phyloP scores from a whole-genome alignment of 37 sponge, comb jelly and placozoan species.

The Geodia barretti region DNA sequence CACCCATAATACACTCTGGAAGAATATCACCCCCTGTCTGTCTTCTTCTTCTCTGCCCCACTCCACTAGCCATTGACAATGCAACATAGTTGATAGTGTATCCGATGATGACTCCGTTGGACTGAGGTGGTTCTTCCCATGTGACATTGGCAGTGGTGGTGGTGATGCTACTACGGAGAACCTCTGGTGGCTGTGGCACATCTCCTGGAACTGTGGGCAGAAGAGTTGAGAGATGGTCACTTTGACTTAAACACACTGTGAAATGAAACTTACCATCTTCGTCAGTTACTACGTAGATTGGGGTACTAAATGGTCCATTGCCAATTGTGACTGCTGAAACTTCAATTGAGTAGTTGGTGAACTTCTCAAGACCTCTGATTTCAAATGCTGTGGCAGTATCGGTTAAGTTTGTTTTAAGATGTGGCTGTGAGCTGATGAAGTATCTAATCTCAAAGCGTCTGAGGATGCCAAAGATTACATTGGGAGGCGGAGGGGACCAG shows the following conservation, averaged over 20 bases:
- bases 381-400: not conserved
- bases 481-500: not conserved
- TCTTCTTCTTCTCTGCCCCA: not conserved
- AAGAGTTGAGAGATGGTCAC: no score
- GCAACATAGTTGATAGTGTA: slow-evolving; percentile 31
- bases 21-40: not conserved
- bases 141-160: not conserved
- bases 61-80: not conserved
- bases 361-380: slow-evolving; percentile 11
- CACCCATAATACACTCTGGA: slow-evolving; percentile 31
- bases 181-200: slow-evolving; percentile 7
- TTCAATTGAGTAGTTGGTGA: slow-evolving; percentile 29
- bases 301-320: slow-evolving; percentile 1
- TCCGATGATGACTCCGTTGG: slow-evolving; percentile 20
- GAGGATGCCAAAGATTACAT: slow-evolving; percentile 7
- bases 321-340: slow-evolving; percentile 21
- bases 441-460: slow-evolving; percentile 21
- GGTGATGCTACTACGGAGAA: not conserved
- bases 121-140: slow-evolving; percentile 15
- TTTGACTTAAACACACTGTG: no score
- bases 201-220: slow-evolving; percentile 13
- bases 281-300: slow-evolving; percentile 1
- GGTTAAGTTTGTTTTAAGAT: not conserved
- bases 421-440: not conserved
- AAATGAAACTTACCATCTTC: not conserved